Conservation (phyloP, 2,113 vertebrate species). For the Amblyopsis rosae region DNA sequence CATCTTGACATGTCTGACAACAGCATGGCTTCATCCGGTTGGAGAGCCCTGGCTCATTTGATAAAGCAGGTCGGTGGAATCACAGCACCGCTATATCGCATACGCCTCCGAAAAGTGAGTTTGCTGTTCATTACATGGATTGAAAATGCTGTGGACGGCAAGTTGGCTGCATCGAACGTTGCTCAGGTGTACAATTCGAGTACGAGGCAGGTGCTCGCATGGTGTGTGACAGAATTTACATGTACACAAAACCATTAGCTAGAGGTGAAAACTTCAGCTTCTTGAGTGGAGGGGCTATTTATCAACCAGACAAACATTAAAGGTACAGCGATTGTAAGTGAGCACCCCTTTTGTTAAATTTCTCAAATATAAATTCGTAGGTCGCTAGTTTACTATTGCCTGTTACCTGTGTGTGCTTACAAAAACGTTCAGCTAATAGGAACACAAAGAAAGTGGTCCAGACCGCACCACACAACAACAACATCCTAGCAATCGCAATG, state of each 20-base stretch:
- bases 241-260: neutral
- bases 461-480: too few relatives aligned
- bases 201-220: too few relatives aligned
- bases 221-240: neutral
- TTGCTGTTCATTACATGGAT: conserved; percentile 36
- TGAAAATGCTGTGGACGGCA: conserved; percentile 40
- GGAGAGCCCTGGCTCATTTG: conserved; percentile 78
- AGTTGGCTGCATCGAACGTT: conserved; percentile 8
- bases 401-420: too few relatives aligned
- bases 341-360: too few relatives aligned
- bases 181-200: neutral
- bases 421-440: too few relatives aligned
- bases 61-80: conserved; percentile 75
- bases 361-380: too few relatives aligned
- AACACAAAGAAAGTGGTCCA: too few relatives aligned
- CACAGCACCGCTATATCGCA: conserved; percentile 35
- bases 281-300: too few relatives aligned
- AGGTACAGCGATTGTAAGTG: too few relatives aligned
- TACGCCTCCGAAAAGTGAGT: conserved; percentile 31
- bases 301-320: too few relatives aligned
- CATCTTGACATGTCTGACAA: conserved; percentile 79
- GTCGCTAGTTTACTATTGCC: too few relatives aligned
- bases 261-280: neutral
- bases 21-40: conserved; percentile 72
- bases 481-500: too few relatives aligned